Conservation (phyloP, 2,888 invertebrate genomes). For the Lasioglossum vierecki region DNA sequence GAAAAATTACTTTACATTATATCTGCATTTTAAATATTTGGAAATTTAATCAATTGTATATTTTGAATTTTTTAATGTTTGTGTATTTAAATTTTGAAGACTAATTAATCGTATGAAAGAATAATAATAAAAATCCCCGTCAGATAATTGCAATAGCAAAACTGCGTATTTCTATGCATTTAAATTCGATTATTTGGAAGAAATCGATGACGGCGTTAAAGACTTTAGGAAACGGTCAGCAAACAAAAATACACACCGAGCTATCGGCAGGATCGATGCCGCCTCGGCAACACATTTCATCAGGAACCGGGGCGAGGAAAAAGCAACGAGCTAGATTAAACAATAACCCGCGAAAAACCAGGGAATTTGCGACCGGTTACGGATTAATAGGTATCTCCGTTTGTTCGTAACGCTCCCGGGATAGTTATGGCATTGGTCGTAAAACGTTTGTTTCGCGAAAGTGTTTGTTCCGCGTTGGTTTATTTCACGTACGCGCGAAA, state of each 20-base stretch:
- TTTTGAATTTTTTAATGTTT: too few relatives aligned
- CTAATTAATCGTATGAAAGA: too few relatives aligned
- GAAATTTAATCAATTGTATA: too few relatives aligned
- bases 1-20: neutral
- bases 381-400: neutral
- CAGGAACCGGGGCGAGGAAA: neutral
- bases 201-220: neutral
- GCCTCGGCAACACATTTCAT: neutral
- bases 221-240: neutral
- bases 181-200: neutral
- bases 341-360: neutral
- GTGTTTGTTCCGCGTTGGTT: neutral
- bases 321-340: neutral
- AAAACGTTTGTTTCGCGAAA: neutral
- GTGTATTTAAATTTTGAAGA: too few relatives aligned
- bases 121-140: too few relatives aligned
- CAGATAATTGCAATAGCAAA: neutral
- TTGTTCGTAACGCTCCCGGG: neutral
- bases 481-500: neutral
- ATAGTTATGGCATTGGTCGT: neutral
- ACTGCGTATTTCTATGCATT: neutral
- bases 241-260: neutral
- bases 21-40: too few relatives aligned
- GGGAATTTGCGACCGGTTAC: neutral
- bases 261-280: neutral